Percentiles rank a stretch among this genome's conserved stretches.
These are phyloP conservation scores for Lepidotrigona ventralis DNA, from an alignment of 1,140 invertebrate genomes.

Conservation along the genomic window DNA sequence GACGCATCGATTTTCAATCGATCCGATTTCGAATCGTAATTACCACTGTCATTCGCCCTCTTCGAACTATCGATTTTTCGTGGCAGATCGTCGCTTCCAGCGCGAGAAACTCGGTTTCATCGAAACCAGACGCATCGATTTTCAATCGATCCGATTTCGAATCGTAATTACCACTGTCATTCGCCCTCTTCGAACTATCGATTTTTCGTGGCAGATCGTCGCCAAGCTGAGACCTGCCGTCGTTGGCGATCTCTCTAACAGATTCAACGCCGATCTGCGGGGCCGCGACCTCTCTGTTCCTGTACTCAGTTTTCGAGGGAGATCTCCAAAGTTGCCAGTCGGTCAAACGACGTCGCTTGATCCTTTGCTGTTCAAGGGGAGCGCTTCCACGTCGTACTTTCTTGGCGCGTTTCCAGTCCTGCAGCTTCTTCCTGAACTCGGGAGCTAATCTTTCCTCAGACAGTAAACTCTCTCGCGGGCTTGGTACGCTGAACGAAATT, in stretches of 20 bases:
- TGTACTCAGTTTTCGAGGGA: conserved; percentile 59
- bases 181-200: conserved; percentile 84
- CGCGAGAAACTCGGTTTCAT: conserved; percentile 80
- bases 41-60: conserved; percentile 74
- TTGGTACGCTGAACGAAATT: neutral
- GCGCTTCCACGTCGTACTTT: conserved; percentile 77
- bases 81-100: conserved; percentile 86
- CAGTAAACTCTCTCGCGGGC: conserved; percentile 50
- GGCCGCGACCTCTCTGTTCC: conserved; percentile 19
- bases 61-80: conserved; percentile 86
- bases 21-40: conserved; percentile 11
- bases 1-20: neutral
- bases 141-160: conserved; percentile 8
- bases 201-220: conserved; percentile 87
- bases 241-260: conserved; percentile 16
- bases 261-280: conserved; percentile 19
- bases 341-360: conserved; percentile 81
- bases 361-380: conserved; percentile 63
- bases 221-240: conserved; percentile 82
- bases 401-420: conserved; percentile 92
- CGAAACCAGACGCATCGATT: conserved; percentile 52
- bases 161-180: conserved; percentile 44
- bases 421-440: conserved; percentile 90
- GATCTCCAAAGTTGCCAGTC: conserved; percentile 86
- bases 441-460: conserved; percentile 86